These are phyloP conservation scores for Pholis gunnellus DNA, from an alignment of 2,113 vertebrate genomes.

Conservation along the genomic window DNA sequence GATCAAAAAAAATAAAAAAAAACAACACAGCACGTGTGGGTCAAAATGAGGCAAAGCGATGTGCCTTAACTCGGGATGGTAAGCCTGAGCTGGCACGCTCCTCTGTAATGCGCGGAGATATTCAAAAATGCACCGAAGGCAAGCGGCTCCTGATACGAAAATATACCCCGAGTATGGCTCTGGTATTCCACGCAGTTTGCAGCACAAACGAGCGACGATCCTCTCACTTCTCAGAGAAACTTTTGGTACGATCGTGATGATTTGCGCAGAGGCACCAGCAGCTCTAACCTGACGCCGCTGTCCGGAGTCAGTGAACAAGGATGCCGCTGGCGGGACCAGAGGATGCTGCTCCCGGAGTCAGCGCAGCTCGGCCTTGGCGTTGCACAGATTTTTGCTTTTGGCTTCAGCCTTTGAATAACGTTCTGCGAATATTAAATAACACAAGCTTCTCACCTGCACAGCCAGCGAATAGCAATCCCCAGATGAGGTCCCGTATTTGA, in stretches of 20 bases:
- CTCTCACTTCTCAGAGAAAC: constrained; percentile 26
- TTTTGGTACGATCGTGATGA: background rate
- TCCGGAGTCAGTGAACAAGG: background rate
- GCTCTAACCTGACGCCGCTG: background rate
- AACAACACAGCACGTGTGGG: background rate
- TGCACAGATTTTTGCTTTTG: background rate
- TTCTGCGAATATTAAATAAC: constrained; percentile 4
- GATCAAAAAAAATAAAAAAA: background rate
- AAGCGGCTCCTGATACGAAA: background rate
- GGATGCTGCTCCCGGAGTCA: constrained; percentile 21
- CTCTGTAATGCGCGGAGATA: constrained; percentile 19
- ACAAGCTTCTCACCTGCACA: constrained; percentile 87
- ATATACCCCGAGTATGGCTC: background rate
- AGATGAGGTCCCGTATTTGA: constrained; percentile 88
- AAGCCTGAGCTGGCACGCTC: background rate
- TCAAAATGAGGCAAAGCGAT: background rate
- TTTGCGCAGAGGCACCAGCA: constrained; percentile 1
- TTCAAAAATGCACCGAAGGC: constrained; percentile 18
- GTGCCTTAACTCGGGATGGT: background rate
- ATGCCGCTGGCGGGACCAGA: background rate
- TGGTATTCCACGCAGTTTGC: background rate
- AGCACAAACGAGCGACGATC: background rate
- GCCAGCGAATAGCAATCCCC: constrained; percentile 89
- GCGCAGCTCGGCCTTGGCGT: constrained; percentile 38
- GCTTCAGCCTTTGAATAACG: background rate